These are phyloP conservation scores for Hetaerina titia DNA, from an alignment of 2,888 invertebrate genomes.

Conservation along the genomic window DNA sequence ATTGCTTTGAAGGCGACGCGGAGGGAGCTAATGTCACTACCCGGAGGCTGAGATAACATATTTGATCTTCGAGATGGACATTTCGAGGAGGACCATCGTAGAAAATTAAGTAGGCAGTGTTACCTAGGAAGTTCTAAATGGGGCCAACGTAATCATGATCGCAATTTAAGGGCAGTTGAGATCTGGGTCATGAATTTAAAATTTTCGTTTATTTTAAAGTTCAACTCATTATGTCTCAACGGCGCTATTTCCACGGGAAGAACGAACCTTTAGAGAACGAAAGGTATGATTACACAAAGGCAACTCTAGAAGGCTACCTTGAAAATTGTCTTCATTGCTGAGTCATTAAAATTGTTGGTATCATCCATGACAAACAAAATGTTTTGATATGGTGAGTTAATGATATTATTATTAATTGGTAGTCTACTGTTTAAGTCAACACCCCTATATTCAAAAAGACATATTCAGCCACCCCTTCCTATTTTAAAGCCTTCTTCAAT, in stretches of 20 bases:
- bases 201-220: background rate
- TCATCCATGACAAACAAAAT: no score
- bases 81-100: background rate
- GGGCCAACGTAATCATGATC: background rate
- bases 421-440: no score
- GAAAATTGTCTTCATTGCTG: no score
- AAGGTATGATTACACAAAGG: no score
- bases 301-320: no score
- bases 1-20: background rate
- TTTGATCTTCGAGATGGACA: conserved; percentile 5
- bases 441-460: no score
- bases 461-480: no score
- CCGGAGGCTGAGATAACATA: background rate
- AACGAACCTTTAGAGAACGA: no score
- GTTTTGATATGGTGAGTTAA: no score
- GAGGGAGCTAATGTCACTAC: background rate
- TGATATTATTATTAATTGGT: no score
- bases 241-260: background rate
- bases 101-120: conserved; percentile 2
- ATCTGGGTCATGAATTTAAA: background rate
- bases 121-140: background rate
- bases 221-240: background rate
- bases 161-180: background rate
- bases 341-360: no score
- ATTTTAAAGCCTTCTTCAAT: no score